Percentiles rank a stretch among this genome's conserved stretches.
Evolutionary conservation across 37 sponge, comb jelly and placozoan genomes (phyloP).

Genomic region (Tethya wilhelma): DNA sequence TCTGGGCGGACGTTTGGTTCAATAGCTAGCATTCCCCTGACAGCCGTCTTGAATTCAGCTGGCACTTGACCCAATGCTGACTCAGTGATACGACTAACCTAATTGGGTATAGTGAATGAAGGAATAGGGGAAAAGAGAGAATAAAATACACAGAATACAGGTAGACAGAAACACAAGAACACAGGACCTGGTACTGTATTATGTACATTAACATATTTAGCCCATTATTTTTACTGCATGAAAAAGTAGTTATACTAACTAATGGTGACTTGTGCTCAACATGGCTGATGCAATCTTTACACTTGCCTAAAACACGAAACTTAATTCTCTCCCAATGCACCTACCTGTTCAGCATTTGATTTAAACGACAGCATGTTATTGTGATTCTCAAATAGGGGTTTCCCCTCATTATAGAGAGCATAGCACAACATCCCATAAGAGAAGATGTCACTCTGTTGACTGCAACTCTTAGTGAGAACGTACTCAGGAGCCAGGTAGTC

Average conservation of each 20-base stretch:
- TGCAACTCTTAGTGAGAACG: constrained; percentile 42
- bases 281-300: too few relatives aligned
- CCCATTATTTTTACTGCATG: too few relatives aligned
- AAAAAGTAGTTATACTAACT: too few relatives aligned
- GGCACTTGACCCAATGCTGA: constrained; percentile 58
- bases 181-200: too few relatives aligned
- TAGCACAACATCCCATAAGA: constrained; percentile 76
- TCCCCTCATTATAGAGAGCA: constrained; percentile 73
- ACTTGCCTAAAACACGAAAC: too few relatives aligned
- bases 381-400: constrained; percentile 54
- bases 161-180: too few relatives aligned
- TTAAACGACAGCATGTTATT: constrained; percentile 74
- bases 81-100: constrained; percentile 78
- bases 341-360: constrained; percentile 72
- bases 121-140: too few relatives aligned
- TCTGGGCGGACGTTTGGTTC: constrained; percentile 83
- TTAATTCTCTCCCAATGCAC: constrained; percentile 11
- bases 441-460: constrained; percentile 61
- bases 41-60: constrained; percentile 33
- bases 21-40: constrained; percentile 52
- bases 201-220: too few relatives aligned
- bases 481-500: constrained; percentile 87
- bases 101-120: not conserved
- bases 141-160: too few relatives aligned
- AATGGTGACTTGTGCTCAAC: too few relatives aligned